Evolutionary conservation across 2,888 invertebrate genomes (phyloP), one percentile per base, ranked within the genome.

Genomic region (Uloborus plumipes): DNA sequence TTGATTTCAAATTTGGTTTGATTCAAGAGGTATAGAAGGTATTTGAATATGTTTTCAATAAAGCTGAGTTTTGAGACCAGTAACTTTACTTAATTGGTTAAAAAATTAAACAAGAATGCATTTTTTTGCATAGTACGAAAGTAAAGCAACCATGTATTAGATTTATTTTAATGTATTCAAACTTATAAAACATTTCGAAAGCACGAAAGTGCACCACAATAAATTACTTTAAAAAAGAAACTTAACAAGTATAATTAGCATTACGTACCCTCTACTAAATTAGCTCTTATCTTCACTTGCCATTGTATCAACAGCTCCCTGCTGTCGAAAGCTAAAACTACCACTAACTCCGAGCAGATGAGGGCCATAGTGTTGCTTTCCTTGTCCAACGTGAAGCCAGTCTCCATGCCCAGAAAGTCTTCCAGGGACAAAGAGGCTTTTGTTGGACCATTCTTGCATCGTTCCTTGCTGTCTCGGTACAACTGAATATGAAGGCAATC

Each of bases 281-380:
- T 94, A 88, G 93, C 93, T 85, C 94, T 93, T 88, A 94, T 93
- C 90, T 95, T 94, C 84, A 94, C 93, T 90, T 95, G 95, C 95
- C 96, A 97, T 87, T 95, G 93, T 88, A 96, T 95, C 81, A 96
- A 91, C 80, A 94, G 91, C 89, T 96, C 96, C 84, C 96, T 91
- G 62, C 94, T 94, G 88, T 96, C 95, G 88, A 96, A 96, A 0
- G 96, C 95, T 79, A 96, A 90, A 16, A 95, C 93, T 11, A 95
- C 94, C 22, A 93, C 94, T 69, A 95, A 93, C 87, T 96, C 95
- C 66, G 94, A 94, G 89, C 96, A 96, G 86, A 96, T 93, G 86
- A 96, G 94, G 71, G 95, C 95, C 86, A 96, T 93, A 0, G 96
- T 96, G 89, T 96, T 94, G 18, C 94, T 94, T 90, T 97, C 96